Evolutionary conservation across 1,140 invertebrate genomes (phyloP), one percentile per base, ranked within the genome.

Genomic region (Hesperophylax magnus): DNA sequence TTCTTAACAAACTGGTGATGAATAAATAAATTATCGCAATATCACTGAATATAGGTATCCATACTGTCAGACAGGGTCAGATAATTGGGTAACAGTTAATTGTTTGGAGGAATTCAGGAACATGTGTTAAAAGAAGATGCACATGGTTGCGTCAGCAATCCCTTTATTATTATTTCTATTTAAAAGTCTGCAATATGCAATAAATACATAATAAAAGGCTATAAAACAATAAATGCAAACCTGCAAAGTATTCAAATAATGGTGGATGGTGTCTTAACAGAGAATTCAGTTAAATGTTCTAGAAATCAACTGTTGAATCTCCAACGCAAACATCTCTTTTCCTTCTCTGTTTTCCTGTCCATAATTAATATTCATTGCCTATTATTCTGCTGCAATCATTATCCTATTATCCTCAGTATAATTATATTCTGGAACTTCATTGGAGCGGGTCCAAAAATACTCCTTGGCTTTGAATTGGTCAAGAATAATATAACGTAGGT

Each of bases 361-460:
- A 27, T 63, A 74, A 74, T 81, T 72, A 71, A 39, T 81, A 81
- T 81, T 71, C 80, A 81, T 81, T 31, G 80, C 17, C 56, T 20
- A 47, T 47, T 47, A 22, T 20, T 22, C 14, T 27, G 27, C 27
- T 47, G 61, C 39, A 74, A 78, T 78, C 65, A 81, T 81, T 81
- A 78, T 74, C 76, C 76, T 63, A 34, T 67, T 31, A 67, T 31
- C 22, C 31, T n/a, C 58, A 14, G 24, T 67, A 34, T 67, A 67
- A 67, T 67, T 67, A 67, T 47, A 47, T 47, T 47, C 39, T 9
- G 63, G 24, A 67, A 31, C 39, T 47, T 47, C 63, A 61, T 61
- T 24, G 58, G 58, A 61, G 58, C 58, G 18, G 6, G 5, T 58
- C 56, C 20, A 24, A 61, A 61, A 61, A 47, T 14, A 14, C 39